These are phyloP conservation scores for Apomyelois bistriatella DNA, from an alignment of 2,888 invertebrate genomes.

Conservation along the genomic window DNA sequence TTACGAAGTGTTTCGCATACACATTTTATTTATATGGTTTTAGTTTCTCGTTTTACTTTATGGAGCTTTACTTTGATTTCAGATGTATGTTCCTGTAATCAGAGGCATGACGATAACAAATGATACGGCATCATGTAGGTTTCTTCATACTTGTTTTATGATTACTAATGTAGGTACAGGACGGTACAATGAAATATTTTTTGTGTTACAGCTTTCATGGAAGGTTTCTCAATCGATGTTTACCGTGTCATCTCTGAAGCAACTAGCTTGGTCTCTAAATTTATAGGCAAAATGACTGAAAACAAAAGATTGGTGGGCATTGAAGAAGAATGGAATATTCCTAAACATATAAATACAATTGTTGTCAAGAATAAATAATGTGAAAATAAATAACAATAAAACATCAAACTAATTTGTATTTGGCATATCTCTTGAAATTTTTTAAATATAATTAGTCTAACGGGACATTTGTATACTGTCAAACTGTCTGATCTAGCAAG, in stretches of 20 bases:
- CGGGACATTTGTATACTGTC: too few relatives aligned
- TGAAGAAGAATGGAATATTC: slow-evolving; percentile 37
- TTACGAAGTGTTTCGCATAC: too few relatives aligned
- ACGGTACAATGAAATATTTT: not conserved
- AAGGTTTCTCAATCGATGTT: slow-evolving; percentile 32
- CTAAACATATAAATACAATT: not conserved
- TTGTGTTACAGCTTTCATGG: slow-evolving; percentile 6
- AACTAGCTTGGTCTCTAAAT: slow-evolving; percentile 39
- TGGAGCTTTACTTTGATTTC: not conserved
- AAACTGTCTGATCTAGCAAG: too few relatives aligned
- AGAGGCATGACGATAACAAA: not conserved
- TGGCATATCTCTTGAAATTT: too few relatives aligned
- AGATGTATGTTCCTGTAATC: not conserved
- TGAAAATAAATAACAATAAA: too few relatives aligned
- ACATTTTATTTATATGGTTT: too few relatives aligned
- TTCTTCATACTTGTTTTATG: too few relatives aligned
- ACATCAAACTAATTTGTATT: too few relatives aligned
- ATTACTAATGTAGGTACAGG: too few relatives aligned
- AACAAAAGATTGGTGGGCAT: slow-evolving; percentile 45
- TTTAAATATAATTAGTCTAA: too few relatives aligned
- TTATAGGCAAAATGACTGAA: slow-evolving; percentile 40
- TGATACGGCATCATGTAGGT: not conserved
- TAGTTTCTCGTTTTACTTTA: not conserved
- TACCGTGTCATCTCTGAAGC: slow-evolving; percentile 40
- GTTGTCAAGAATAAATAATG: not conserved